Conservation (phyloP, 2,888 invertebrate genomes). For the Pseudococcus longispinus region DNA sequence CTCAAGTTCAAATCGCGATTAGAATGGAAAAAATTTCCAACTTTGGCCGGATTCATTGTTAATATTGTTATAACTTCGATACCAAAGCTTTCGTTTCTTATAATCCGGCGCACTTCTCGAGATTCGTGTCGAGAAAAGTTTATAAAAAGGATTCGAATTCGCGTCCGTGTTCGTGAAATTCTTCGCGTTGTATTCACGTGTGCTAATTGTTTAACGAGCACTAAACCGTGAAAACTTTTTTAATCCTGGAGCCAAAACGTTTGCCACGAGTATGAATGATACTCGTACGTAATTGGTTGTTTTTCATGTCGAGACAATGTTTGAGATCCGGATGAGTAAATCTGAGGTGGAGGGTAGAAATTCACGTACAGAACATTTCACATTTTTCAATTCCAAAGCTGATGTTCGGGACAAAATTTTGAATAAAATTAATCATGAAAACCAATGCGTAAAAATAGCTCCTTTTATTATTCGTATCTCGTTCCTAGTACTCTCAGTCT, state of each 20-base stretch:
- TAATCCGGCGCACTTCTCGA: neutral
- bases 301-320: neutral
- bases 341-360: too few species aligned
- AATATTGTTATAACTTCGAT: constrained; percentile 9
- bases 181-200: neutral
- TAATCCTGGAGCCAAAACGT: neutral
- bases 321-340: too few species aligned
- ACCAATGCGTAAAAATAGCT: neutral
- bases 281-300: neutral
- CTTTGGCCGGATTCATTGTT: constrained; percentile 16
- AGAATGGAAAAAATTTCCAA: neutral
- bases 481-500: neutral
- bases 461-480: neutral
- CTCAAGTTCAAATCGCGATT: neutral
- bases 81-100: neutral
- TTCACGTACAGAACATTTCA: neutral
- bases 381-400: neutral
- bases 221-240: neutral
- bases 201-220: constrained; percentile 4
- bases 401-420: neutral
- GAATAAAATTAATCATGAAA: neutral
- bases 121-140: neutral
- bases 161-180: neutral
- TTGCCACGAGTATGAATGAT: neutral
- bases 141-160: neutral